A percentile compares a stretch with the other conserved stretches of the same genome.
phyloP scores from a whole-genome alignment of 1,140 invertebrate species.

The Caenorhabditis latens region DNA sequence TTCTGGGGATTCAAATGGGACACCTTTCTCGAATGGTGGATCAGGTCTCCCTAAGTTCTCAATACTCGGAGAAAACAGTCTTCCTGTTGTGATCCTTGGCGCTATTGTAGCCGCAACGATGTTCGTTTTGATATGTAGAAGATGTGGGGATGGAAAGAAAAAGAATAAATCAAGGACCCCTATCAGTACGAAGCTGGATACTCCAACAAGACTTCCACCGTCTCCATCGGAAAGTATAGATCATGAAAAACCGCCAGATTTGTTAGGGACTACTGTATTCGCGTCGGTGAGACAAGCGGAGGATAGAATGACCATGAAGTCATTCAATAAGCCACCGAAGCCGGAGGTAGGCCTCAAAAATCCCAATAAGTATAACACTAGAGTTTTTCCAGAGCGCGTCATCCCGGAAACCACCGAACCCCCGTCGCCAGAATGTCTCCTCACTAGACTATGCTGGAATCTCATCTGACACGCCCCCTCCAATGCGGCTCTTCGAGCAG shows the following conservation, averaged over 20 bases:
- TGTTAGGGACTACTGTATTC: constrained; percentile 56
- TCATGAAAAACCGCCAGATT: constrained; percentile 47
- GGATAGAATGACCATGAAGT: constrained; percentile 43
- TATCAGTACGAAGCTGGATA: neutral
- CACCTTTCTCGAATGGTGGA: neutral
- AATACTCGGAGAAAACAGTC: constrained; percentile 30
- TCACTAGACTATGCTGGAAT: constrained; percentile 60
- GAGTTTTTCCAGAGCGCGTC: constrained; percentile 17
- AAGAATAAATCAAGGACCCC: constrained; percentile 33
- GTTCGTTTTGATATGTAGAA: constrained; percentile 55
- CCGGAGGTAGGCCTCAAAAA: constrained; percentile 1
- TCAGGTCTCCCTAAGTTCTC: neutral
- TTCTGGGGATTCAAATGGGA: neutral
- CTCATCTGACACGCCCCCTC: constrained; percentile 38
- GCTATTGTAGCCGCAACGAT: constrained; percentile 55
- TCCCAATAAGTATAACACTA: neutral
- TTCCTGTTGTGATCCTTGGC: constrained; percentile 48
- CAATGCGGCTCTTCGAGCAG: constrained; percentile 60
- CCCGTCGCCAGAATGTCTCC: neutral
- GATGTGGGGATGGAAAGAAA: constrained; percentile 46
- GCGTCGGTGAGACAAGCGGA: constrained; percentile 50
- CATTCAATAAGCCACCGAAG: constrained; percentile 48
- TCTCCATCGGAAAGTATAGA: constrained; percentile 45
- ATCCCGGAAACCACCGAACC: constrained; percentile 34
- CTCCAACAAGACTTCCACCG: constrained; percentile 55